Evolutionary conservation across 1,140 invertebrate species (phyloP), one percentile per base, ranked within the genome.

Genomic region (Drosophila athabasca): DNA sequence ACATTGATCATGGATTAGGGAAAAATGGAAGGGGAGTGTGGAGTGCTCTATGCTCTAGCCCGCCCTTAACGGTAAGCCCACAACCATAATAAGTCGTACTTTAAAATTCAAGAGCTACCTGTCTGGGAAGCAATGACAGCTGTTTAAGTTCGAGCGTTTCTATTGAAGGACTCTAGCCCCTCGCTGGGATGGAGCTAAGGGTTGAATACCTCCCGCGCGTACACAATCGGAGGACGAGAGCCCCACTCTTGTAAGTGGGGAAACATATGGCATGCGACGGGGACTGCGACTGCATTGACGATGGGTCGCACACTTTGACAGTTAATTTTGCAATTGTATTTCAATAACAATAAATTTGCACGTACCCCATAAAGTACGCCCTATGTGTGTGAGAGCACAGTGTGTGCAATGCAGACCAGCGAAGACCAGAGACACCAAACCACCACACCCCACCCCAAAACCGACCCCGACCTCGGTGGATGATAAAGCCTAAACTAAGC

Each of bases 321-420:
- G 90, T 91, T 90, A 91, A 91, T 91, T 90, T 91, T 84, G 90
- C 90, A 90, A 91, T 91, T 91, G 90, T 91, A 90, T 90, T 91
- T 90, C 85, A 90, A 91, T 91, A 90, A 76, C 90, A 79, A 91
- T 91, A 91, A 91, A 90, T 91, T 84, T 65, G 62, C 75, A 69
- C 71, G 72, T 75, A 68, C 62, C 73, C 82, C 83, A 83, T 78
- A 74, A 90, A 79, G 74, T 83, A 70, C 68, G 64, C 65, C 50
- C 50, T 61, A 59, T 53, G 61, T 31, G 29, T 53, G 58, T 43
- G 24, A 13, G 17, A 19, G 17, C 17, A 19, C 17, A 19, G 26
- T 58, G 31, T 31, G 49, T 49, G n/a, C 19, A 65, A 48, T 53
- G 46, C 46, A 43, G 22, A 22, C 24, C 15, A 9, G 24, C 41